phyloP scores from a whole-genome alignment of 2,113 vertebrate species.

The Varanus komodoensis region DNA sequence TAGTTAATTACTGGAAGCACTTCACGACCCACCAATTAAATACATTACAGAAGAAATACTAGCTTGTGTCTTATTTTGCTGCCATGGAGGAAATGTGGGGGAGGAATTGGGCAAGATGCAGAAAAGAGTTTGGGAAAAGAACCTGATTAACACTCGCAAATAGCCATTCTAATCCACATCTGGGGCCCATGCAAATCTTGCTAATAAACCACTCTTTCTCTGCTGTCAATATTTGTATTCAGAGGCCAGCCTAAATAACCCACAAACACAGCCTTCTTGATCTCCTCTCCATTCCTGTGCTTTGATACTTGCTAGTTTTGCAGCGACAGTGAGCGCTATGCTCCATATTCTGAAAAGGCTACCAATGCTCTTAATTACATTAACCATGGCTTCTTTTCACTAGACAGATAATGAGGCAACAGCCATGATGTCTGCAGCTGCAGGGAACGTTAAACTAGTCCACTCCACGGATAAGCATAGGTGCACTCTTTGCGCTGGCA shows the following conservation, averaged over 20 bases:
- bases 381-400: not conserved
- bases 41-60: not conserved
- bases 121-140: not conserved
- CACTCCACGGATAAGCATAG: not conserved
- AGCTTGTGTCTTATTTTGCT: not conserved
- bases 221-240: not conserved
- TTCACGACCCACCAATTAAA: conserved; percentile 3
- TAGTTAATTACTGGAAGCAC: conserved; percentile 17
- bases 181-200: rapidly evolving
- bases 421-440: not conserved
- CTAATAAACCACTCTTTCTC: not conserved
- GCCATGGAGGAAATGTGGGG: rapidly evolving
- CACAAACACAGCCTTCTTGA: not conserved
- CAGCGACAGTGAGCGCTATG: not conserved
- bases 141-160: not conserved
- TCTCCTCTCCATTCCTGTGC: not conserved
- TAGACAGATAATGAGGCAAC: not conserved
- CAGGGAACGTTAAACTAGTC: not conserved
- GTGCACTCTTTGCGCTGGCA: not conserved
- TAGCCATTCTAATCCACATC: not conserved
- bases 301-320: not conserved
- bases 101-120: conserved; percentile 2
- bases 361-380: not conserved
- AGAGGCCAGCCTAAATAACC: not conserved
- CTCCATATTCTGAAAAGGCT: not conserved